A percentile compares a stretch with the other conserved stretches of the same genome.
These are phyloP conservation scores for Myathropa florea DNA, from an alignment of 2,888 invertebrate genomes.

Conservation along the genomic window DNA sequence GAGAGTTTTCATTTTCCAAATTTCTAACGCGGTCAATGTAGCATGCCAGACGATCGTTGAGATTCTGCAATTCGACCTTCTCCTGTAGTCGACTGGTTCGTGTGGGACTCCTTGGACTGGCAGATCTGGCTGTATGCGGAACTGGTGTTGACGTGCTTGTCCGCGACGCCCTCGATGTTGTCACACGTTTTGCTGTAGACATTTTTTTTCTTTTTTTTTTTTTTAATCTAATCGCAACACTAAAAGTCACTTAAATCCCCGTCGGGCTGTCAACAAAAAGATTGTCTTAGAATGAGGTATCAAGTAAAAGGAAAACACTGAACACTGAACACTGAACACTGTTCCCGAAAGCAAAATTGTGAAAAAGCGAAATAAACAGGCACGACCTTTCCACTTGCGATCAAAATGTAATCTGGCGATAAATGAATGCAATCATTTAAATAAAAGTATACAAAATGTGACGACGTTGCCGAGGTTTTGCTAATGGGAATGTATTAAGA, in stretches of 20 bases:
- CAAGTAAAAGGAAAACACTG: not conserved
- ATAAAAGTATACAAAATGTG: slow-evolving; percentile 12
- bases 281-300: not conserved
- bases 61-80: slow-evolving; percentile 94
- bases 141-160: slow-evolving; percentile 77
- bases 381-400: slow-evolving; percentile 42
- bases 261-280: not conserved
- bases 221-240: not conserved
- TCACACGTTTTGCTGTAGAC: slow-evolving; percentile 75
- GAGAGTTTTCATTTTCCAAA: slow-evolving; percentile 94
- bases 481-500: slow-evolving; percentile 9
- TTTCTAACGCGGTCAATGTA: slow-evolving; percentile 97
- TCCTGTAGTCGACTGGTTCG: slow-evolving; percentile 94
- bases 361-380: not conserved
- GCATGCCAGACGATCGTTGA: slow-evolving; percentile 97
- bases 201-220: not conserved
- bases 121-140: slow-evolving; percentile 68
- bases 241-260: not conserved
- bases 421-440: slow-evolving; percentile 1
- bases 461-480: not conserved
- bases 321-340: not conserved
- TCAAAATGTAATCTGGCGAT: slow-evolving; percentile 43
- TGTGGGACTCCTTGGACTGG: slow-evolving; percentile 91
- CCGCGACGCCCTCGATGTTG: slow-evolving; percentile 77
- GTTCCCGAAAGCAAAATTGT: not conserved